Evolutionary conservation across 2,797 vertebrate species (phyloP), one percentile per base, ranked within the genome.

Genomic region (Trichosurus vulpecula): DNA sequence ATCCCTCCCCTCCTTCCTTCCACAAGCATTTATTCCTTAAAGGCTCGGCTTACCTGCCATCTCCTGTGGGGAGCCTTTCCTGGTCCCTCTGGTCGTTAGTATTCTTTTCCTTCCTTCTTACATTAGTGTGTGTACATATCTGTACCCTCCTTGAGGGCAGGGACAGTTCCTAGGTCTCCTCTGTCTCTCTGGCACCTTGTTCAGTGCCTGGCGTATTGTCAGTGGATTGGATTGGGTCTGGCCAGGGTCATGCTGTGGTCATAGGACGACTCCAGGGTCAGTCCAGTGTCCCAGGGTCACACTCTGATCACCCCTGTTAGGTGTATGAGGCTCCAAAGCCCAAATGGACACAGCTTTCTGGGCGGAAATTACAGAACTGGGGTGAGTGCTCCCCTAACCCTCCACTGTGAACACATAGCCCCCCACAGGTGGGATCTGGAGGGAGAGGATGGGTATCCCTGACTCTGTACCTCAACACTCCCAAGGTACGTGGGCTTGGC

Each of bases 331-430:
- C 99, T 55, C 99, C 99, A 47, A 99, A 99, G 97, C 91, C 98
- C 92, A 99, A 99, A 96, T 99, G 99, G 99, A 99, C 99, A 2
- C 99, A 99, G 97, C 98, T 99, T 35, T 99, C 99, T 0, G 99
- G 99, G 91, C 98, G 99, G 91, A 98, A 99, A 96, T 99, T 99
- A 22, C 99, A 99, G 98, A 99, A 99, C 98, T 99, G 99, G 99
- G 99, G 99, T 99, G 92, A 97, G 98, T 97, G 91, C 95, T 90
- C 31, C 92, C 54, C 66, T 93, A 51, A 56, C 87, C 74, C 41
- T 51, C 52, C 91, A 31, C 16, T 30, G 51, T 87, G 74, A 87
- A 87, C 22, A 27, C 53, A 52, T n/a, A n/a, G n/a, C 27, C 66
- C 12, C 41, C 74, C 41, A 27, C 55, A 95, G 61, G 30, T 5